Conservation (phyloP, 2,797 vertebrate species). For the Arnoldichthys spilopterus region DNA sequence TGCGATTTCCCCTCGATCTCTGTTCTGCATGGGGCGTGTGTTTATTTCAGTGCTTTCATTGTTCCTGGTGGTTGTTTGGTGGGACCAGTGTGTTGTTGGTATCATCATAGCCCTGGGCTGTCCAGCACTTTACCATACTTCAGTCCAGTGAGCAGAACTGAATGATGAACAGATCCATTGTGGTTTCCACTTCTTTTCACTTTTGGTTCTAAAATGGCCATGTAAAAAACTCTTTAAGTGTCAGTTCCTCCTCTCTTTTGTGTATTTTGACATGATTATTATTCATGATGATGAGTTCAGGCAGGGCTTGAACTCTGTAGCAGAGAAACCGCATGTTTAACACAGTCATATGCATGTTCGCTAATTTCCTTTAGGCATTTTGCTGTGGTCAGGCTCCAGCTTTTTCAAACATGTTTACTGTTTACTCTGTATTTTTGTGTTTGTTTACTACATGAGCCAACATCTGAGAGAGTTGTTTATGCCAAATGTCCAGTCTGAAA, state of each 20-base stretch:
- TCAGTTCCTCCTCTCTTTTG: neutral
- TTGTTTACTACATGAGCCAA: conserved; percentile 15
- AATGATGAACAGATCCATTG: conserved; percentile 70
- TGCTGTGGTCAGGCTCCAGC: conserved; percentile 11
- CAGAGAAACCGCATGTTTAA: neutral
- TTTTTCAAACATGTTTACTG: conserved; percentile 32
- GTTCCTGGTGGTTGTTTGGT: conserved; percentile 36
- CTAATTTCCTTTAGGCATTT: neutral
- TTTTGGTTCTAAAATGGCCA: neutral
- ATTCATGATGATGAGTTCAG: conserved; percentile 48
- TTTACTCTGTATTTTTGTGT: neutral
- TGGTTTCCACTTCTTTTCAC: conserved; percentile 2
- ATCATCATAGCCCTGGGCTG: conserved; percentile 68
- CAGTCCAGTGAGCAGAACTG: conserved; percentile 64
- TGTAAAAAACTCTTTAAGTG: neutral
- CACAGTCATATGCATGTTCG: neutral
- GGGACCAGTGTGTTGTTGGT: conserved; percentile 33
- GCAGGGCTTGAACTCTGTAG: conserved; percentile 62
- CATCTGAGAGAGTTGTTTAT: conserved; percentile 1
- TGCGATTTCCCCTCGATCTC: neutral
- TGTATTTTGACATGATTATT: neutral
- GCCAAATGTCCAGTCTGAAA: conserved; percentile 1
- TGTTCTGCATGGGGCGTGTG: conserved; percentile 14
- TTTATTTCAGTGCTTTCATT: conserved; percentile 1
- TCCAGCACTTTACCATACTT: conserved; percentile 35